phyloP scores from a whole-genome alignment of 2,888 invertebrate genomes.

The Ectropis crepuscularia region DNA sequence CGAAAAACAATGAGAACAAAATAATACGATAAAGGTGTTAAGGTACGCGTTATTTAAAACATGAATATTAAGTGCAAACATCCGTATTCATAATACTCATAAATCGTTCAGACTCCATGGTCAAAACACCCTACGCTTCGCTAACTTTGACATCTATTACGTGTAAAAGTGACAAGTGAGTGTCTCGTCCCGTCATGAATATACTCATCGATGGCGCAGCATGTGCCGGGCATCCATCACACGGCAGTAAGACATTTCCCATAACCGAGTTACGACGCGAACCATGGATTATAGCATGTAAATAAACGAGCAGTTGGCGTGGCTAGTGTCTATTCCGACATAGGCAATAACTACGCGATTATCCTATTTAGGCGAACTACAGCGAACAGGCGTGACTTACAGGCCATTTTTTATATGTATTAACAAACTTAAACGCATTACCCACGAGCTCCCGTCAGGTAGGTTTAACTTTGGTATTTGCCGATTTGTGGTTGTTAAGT shows the following conservation, averaged over 20 bases:
- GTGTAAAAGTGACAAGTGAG: constrained; percentile 32
- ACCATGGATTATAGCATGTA: constrained; percentile 65
- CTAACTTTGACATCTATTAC: constrained; percentile 27
- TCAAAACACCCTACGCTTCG: constrained; percentile 4
- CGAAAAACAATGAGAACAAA: too few relatives aligned
- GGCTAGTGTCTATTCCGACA: constrained; percentile 77
- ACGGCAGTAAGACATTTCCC: constrained; percentile 55
- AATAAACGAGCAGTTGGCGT: constrained; percentile 82
- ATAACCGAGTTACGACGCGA: constrained; percentile 65
- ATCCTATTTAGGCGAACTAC: constrained; percentile 75
- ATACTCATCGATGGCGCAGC: constrained; percentile 43
- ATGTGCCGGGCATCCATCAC: constrained; percentile 55
- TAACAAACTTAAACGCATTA: constrained; percentile 55
- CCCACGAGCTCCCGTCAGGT: constrained; percentile 25
- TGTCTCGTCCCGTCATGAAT: constrained; percentile 36
- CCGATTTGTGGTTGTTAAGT: constrained; percentile 36
- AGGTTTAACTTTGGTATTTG: constrained; percentile 26
- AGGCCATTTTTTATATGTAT: constrained; percentile 64
- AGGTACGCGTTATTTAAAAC: too few relatives aligned
- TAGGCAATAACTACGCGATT: constrained; percentile 77
- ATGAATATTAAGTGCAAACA: too few relatives aligned
- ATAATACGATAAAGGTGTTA: too few relatives aligned
- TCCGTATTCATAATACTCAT: too few relatives aligned
- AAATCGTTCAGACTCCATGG: background rate
- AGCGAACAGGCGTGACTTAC: constrained; percentile 72